Base-by-base conservation (phyloP, 1,140 invertebrate genomes). In the Microplitis mediator region DNA sequence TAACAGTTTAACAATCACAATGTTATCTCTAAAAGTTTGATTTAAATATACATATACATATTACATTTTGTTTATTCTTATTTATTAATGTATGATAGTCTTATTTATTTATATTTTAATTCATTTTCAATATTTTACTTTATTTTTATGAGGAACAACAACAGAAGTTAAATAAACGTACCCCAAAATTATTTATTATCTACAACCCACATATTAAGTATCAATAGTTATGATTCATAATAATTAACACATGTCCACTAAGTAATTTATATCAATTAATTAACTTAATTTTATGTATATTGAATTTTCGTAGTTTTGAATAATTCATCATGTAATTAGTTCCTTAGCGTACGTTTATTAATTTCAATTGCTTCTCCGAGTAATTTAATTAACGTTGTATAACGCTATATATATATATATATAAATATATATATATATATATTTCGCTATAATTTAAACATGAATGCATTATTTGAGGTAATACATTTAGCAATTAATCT, bases 1-100 rank as follows among this genome's bases (percentile, higher is more conserved):
- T 50, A 72, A 72, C 70, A 72, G 63, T 60, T 72, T 32, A 72
- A 72, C 70, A 66, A 58, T 72, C 63, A 72, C 63, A 65, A 72
- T 56, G 54, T 72, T 51, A 72, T 52, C 4, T 72, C 70, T 72
- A 66, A 66, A 72, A 66, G 52, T 72, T 65, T 72, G 65, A 56
- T 56, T 56, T 34, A 23, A 13, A 51, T 51, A 65, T 64, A 65
- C 23, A 63, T 45, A 16, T 50, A 23, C 34, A 39, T 50, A 64
- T 39, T 4, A 35, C 16, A 39, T 45, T 45, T 45, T 45, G 39
- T 45, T 45, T 45, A 64, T 39, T 32, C 31, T 62, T 62, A 31
- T 39, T 16, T 45, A 64, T 64, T 39, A 36, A 39, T 64, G 35
- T 64, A 64, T 34, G 35, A 64, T 39, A 64, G 16, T 64, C 60